Evolutionary conservation across 2,888 invertebrate species (phyloP).

Genomic region (Timema cristinae): DNA sequence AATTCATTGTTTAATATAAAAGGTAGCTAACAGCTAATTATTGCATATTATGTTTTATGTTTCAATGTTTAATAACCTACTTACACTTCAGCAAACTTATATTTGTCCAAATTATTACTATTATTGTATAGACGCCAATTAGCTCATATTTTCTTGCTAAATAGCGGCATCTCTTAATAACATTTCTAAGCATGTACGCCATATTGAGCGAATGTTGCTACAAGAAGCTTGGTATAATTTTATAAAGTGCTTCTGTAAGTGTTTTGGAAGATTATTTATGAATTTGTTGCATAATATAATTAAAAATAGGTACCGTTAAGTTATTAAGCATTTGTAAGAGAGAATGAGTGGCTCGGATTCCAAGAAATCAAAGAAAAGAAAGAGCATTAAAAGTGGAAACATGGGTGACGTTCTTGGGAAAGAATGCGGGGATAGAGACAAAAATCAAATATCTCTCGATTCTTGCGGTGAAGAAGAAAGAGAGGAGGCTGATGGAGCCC

Average conservation of each 20-base stretch:
- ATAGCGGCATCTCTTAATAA: constrained; percentile 23
- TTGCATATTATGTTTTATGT: too few relatives aligned
- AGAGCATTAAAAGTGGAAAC: constrained; percentile 36
- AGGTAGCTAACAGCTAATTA: too few relatives aligned
- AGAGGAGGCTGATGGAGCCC: constrained; percentile 34
- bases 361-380: constrained; percentile 36
- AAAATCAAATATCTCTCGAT: constrained; percentile 31
- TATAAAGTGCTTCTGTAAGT: constrained; percentile 33
- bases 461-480: constrained; percentile 32
- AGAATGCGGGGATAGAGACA: constrained; percentile 37
- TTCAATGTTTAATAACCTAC: too few relatives aligned
- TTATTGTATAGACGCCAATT: too few relatives aligned
- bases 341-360: constrained; percentile 35
- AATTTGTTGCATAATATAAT: constrained; percentile 13
- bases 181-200: constrained; percentile 32
- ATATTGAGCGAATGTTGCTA: constrained; percentile 41
- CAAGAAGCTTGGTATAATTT: constrained; percentile 35
- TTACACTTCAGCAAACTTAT: too few relatives aligned
- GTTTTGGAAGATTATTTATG: constrained; percentile 19
- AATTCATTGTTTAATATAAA: too few relatives aligned
- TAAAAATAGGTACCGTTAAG: constrained; percentile 22
- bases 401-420: constrained; percentile 45
- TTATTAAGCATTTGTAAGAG: constrained; percentile 25
- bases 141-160: too few relatives aligned
- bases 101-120: too few relatives aligned